A percentile compares a stretch with the other conserved stretches of the same genome.
Evolutionary conservation across 2,113 vertebrate species (phyloP).

Genomic region (Cyrtonyx montezumae): DNA sequence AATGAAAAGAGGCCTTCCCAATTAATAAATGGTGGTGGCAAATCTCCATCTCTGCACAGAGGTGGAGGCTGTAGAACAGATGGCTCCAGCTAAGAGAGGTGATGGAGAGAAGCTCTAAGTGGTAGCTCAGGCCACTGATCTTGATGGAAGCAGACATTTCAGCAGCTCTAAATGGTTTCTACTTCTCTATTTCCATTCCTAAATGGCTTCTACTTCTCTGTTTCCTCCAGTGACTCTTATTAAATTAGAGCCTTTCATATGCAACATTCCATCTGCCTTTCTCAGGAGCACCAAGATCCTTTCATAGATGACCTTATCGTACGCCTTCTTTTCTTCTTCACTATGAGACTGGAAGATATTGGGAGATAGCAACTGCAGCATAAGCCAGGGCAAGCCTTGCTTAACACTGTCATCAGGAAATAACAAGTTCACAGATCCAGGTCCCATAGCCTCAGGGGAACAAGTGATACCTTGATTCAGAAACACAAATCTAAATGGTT

Average conservation of each 20-base stretch:
- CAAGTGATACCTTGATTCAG: not conserved
- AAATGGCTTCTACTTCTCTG: not conserved
- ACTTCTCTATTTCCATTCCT: not conserved
- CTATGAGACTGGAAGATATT: not conserved
- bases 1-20: not conserved
- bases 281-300: not conserved
- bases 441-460: not conserved
- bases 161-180: not conserved
- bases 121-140: not conserved
- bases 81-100: not conserved
- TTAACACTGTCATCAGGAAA: not conserved
- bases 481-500: slow-evolving; percentile 6
- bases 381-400: not conserved
- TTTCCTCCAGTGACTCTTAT: not conserved
- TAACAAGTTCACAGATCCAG: not conserved
- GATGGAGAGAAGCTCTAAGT: not conserved
- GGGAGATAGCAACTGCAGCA: not conserved
- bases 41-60: not conserved
- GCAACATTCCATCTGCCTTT: not conserved
- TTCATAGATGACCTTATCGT: not conserved
- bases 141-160: not conserved
- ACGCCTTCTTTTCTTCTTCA: not conserved
- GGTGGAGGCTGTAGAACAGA: not conserved
- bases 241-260: not conserved
- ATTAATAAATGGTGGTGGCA: not conserved